A percentile compares a stretch with the other conserved stretches of the same genome.
Evolutionary conservation across 2,888 invertebrate species (phyloP).

Genomic region (Tortricodes alternella): DNA sequence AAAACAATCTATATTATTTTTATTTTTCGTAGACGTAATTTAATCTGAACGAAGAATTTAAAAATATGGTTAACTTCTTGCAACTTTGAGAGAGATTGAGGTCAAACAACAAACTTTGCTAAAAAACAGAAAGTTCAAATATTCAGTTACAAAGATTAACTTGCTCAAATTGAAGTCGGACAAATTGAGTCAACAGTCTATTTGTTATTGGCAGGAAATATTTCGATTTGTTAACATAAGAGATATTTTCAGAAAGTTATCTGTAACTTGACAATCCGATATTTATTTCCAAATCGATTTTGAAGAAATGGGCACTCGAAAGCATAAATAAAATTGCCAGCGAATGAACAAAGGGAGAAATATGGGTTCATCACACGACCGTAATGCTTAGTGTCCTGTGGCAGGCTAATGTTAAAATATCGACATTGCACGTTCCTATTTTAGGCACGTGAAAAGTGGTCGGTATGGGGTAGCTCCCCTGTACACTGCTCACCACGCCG

Average conservation of each 20-base stretch:
- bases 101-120: neutral
- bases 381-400: conserved; percentile 58
- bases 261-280: neutral
- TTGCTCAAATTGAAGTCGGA: neutral
- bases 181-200: too few relatives aligned
- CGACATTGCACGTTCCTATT: conserved; percentile 79
- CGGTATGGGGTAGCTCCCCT: conserved; percentile 52
- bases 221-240: too few relatives aligned
- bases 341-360: conserved; percentile 35
- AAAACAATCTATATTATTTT: neutral
- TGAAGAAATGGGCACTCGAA: conserved; percentile 9
- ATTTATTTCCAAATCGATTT: neutral
- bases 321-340: conserved; percentile 29
- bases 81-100: neutral
- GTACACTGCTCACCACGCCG: conserved; percentile 1
- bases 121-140: neutral
- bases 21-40: neutral
- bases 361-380: conserved; percentile 27
- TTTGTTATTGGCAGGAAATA: neutral
- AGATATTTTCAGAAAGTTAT: neutral
- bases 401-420: conserved; percentile 75
- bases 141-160: neutral
- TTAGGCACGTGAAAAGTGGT: conserved; percentile 79
- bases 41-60: neutral
- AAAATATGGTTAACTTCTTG: neutral